Percentiles rank a stretch among this genome's conserved stretches.
Evolutionary conservation across 2,888 invertebrate genomes (phyloP).

Genomic region (Dicyrtoma fusca): DNA sequence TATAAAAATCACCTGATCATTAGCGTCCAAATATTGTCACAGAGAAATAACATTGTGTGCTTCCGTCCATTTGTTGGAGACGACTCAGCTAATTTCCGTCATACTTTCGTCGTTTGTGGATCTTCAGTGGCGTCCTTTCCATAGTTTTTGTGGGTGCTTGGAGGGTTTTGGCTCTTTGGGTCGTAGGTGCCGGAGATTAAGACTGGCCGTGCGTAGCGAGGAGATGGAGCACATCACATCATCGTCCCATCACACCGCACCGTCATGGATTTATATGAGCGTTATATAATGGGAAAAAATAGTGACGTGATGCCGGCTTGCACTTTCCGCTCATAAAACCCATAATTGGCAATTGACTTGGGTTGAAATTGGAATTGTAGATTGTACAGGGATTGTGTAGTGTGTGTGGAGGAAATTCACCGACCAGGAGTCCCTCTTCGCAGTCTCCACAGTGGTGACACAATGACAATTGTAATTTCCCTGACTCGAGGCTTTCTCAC

Average conservation of each 20-base stretch:
- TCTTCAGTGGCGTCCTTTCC: constrained; percentile 13
- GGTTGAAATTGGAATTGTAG: constrained; percentile 18
- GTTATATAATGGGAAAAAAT: constrained; percentile 34
- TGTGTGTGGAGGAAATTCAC: background rate
- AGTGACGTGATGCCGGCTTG: constrained; percentile 39
- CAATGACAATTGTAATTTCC: constrained; percentile 35
- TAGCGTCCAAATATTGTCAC: no score
- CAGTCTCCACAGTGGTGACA: constrained; percentile 11
- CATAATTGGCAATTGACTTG: constrained; percentile 47
- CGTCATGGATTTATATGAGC: no score
- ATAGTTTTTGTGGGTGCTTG: background rate
- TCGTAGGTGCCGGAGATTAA: constrained; percentile 12
- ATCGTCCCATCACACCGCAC: no score
- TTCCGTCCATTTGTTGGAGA: background rate
- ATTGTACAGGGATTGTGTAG: background rate
- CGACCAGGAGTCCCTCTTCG: background rate
- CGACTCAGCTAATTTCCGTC: constrained; percentile 9
- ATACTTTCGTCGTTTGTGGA: no score
- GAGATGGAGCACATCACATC: no score
- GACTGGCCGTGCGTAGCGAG: constrained; percentile 33
- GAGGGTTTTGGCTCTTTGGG: constrained; percentile 4
- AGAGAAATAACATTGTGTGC: no score
- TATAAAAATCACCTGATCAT: no score
- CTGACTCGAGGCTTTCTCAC: constrained; percentile 26
- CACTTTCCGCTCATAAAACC: constrained; percentile 48